Conservation (phyloP, 2,888 invertebrate species). For the Tenodera sinensis region DNA sequence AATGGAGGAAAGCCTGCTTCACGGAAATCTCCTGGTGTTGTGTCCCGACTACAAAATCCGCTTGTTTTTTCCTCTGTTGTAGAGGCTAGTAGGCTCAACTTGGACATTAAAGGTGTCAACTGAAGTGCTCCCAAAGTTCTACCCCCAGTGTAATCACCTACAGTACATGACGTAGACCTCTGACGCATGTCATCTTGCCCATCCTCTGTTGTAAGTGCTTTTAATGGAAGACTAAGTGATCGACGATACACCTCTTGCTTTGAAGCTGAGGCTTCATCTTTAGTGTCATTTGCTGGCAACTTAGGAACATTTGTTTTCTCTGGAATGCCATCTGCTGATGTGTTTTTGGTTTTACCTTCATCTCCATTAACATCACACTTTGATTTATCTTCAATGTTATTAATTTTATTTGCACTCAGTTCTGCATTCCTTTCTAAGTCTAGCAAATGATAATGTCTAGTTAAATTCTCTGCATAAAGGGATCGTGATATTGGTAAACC, state of each 20-base stretch:
- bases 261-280: not conserved
- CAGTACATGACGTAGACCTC: slow-evolving; percentile 16
- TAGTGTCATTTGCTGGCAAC: not conserved
- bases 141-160: slow-evolving; percentile 43
- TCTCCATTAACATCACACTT: not conserved
- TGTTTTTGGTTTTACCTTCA: not conserved
- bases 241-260: slow-evolving; percentile 44
- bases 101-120: slow-evolving; percentile 77
- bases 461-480: slow-evolving; percentile 65
- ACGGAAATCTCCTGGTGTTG: slow-evolving; percentile 56
- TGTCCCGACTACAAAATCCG: slow-evolving; percentile 65
- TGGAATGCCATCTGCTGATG: not conserved
- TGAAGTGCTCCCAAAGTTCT: slow-evolving; percentile 65
- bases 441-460: slow-evolving; percentile 53
- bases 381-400: not conserved
- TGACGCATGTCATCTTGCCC: slow-evolving; percentile 23
- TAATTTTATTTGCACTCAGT: not conserved
- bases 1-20: slow-evolving; percentile 37
- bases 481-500: slow-evolving; percentile 71
- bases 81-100: slow-evolving; percentile 65
- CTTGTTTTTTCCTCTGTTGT: slow-evolving; percentile 52
- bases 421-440: slow-evolving; percentile 33
- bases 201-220: slow-evolving; percentile 51
- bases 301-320: not conserved
- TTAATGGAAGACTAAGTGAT: slow-evolving; percentile 68